Evolutionary conservation across 2,888 invertebrate species (phyloP), one percentile per base, ranked within the genome.

Genomic region (Philonicus albiceps): DNA sequence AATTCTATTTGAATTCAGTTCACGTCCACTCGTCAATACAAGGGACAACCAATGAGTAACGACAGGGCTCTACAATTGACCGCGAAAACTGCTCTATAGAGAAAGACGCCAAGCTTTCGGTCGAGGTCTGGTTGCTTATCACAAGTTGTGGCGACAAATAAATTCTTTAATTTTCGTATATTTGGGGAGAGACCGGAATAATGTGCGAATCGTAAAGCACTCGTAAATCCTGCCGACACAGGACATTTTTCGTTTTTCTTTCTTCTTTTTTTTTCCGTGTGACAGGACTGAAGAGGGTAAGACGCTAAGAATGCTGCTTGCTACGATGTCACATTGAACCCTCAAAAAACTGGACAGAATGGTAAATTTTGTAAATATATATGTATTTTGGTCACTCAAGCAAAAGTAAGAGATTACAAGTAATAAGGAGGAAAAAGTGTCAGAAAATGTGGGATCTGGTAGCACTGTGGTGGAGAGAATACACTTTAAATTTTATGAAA

Each of bases 141-240:
- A 81, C 53, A 22, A 81, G 64, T 64, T 64, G 19, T 81, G 81
- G 81, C 81, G 81, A 55, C 81, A 22, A 19, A 81, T 30, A 34
- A 81, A 81, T 81, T 55, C 81, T 55, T 81, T 34, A 81, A 81
- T 81, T 81, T 81, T 81, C 53, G 55, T 81, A 81, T 30, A 49
- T 34, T n/a, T 76, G 78, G 27, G 49, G 30, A 30, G 78, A 78
- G 40, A 16, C 6, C 11, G 11, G 43, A 40, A 43, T 78, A 11
- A 34, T 34, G 43, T 49, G 78, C 30, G 49, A 49, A 49, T 43
- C 49, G 78, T 30, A 78, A 49, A 78, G 78, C 78, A 19, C 43
- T 78, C 78, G 49, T 78, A 78, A 78, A 78, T 49, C 49, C 78
- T 49, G 64, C 49, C 27, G 30, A 49, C 19, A 6, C 19, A 19